Conservation (phyloP, 2,113 vertebrate species). For the Natator depressus region DNA sequence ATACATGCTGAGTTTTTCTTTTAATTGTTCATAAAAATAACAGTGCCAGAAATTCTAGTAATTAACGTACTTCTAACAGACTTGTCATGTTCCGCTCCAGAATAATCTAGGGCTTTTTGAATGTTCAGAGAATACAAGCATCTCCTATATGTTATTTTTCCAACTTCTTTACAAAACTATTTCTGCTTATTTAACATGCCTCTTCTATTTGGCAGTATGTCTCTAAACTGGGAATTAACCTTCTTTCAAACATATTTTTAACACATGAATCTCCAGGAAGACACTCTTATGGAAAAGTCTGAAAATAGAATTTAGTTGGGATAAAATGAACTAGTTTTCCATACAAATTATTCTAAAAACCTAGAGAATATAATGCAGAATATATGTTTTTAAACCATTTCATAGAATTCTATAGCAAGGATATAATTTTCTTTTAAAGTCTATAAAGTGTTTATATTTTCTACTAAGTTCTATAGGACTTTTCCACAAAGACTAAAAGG, state of each 20-base stretch:
- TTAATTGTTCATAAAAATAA: slow-evolving; percentile 7
- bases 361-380: background rate
- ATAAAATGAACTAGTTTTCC: background rate
- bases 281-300: background rate
- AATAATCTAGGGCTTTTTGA: background rate
- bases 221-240: slow-evolving; percentile 45
- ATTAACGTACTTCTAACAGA: background rate
- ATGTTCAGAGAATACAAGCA: background rate
- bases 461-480: background rate
- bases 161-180: slow-evolving; percentile 41
- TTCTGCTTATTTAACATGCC: slow-evolving; percentile 23
- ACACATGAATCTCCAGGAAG: background rate
- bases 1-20: background rate
- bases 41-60: background rate
- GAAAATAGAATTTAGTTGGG: background rate
- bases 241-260: slow-evolving; percentile 50
- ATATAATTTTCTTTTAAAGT: background rate
- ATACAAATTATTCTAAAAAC: background rate
- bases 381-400: background rate
- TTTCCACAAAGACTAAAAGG: background rate
- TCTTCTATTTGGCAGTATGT: slow-evolving; percentile 11
- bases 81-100: background rate
- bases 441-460: background rate
- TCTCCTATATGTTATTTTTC: background rate
- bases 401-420: background rate